Base-by-base conservation (phyloP, 2,888 invertebrate genomes). In the Coleophora flavipennella region DNA sequence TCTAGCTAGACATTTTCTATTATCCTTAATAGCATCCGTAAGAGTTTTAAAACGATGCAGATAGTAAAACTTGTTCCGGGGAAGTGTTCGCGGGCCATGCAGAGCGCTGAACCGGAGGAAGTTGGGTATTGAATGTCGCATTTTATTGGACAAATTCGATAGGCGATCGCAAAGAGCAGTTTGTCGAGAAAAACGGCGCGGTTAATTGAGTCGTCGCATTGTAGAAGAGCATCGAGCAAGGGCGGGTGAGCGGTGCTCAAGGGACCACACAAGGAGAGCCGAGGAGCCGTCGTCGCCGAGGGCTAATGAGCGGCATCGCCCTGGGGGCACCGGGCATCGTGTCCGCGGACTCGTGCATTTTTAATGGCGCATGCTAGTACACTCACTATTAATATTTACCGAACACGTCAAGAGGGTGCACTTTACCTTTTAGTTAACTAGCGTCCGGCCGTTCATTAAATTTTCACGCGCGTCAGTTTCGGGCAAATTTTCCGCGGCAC, bases 361-460 rank as follows among this genome's bases (percentile, higher is more conserved):
- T 83, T 83, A 83, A 83, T 80, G 74, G 80, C 68, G 62, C 77
- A 77, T 78, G 79, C 77, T 74, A 75, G 74, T 76, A 74, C 66
- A 78, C 76, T 77, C 81, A 76, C 81, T 83, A 81, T 84, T 81
- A 83, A 83, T 84, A 83, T 84, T 84, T 80, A 80, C 80, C 83
- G 81, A 81, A 80, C 81, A 81, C 83, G 83, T 83, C 81, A 83
- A 84, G 84, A 83, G 84, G 83, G 84, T 81, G 83, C 83, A 83
- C 81, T 84, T 84, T 83, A 83, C 84, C 84, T 84, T 84, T 83
- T 83, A 84, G 83, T 81, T 81, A 83, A 84, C 84, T 84, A 83
- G 80, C 83, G 83, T 81, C 83, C 83, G 79, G 81, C 78, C 77
- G 84, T 84, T 84, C 84, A 84, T 84, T 84, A 84, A 84, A 84